phyloP scores from a whole-genome alignment of 1,140 invertebrate species.

The Cephus cinctus region DNA sequence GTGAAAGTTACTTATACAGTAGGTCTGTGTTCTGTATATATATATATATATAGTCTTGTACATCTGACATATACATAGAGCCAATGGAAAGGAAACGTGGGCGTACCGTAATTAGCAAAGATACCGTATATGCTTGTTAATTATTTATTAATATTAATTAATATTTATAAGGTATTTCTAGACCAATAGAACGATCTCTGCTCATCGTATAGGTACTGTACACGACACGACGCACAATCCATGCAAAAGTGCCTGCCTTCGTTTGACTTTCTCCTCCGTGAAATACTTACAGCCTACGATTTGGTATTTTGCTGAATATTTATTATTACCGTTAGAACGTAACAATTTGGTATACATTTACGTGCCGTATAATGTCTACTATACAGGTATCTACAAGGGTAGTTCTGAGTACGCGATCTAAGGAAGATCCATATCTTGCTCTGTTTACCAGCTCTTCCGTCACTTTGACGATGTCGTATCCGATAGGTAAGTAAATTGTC shows the following conservation, averaged over 20 bases:
- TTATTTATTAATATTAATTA: conserved; percentile 36
- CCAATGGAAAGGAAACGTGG: too few species aligned
- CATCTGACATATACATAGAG: too few species aligned
- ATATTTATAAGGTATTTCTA: conserved; percentile 50
- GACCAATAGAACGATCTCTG: conserved; percentile 35
- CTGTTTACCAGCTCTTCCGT: too few species aligned
- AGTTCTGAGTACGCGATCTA: conserved; percentile 40
- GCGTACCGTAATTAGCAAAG: too few species aligned
- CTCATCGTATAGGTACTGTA: conserved; percentile 38
- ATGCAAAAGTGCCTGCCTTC: not conserved
- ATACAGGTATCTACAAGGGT: conserved; percentile 56
- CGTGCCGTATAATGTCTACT: conserved; percentile 45
- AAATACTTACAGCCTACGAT: conserved; percentile 24
- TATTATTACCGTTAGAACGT: conserved; percentile 45
- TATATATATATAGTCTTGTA: too few species aligned
- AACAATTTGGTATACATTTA: conserved; percentile 51
- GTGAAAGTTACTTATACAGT: too few species aligned
- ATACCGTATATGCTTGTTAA: conserved; percentile 39
- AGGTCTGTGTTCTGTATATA: too few species aligned
- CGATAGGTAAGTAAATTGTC: too few species aligned
- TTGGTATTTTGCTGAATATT: conserved; percentile 42
- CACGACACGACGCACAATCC: conserved; percentile 16
- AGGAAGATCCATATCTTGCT: conserved; percentile 29
- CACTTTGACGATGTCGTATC: too few species aligned
- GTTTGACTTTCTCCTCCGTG: conserved; percentile 9